phyloP scores from a whole-genome alignment of 2,113 vertebrate species.

The Rallus limicola region DNA sequence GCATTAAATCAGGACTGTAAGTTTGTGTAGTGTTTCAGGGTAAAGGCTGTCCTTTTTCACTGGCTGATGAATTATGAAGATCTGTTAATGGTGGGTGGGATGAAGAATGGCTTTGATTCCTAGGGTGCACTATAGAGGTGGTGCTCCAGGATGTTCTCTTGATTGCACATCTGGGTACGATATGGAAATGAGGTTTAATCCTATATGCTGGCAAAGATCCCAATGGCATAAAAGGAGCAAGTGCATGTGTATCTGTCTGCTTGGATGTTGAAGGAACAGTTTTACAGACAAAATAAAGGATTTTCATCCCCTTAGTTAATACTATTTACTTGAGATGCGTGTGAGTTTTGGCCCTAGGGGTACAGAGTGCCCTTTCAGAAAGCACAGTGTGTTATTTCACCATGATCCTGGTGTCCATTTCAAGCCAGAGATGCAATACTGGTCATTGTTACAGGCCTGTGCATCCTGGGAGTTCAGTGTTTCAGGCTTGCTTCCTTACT shows the following conservation, averaged over 20 bases:
- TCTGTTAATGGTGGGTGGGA: not conserved
- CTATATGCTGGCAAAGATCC: not conserved
- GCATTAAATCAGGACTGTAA: not conserved
- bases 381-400: not conserved
- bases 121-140: not conserved
- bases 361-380: not conserved
- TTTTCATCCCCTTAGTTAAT: not conserved
- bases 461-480: not conserved
- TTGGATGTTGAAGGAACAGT: not conserved
- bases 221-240: conserved; percentile 1
- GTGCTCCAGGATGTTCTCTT: not conserved
- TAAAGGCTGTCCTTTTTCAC: not conserved
- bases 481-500: not conserved
- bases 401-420: not conserved
- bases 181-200: not conserved
- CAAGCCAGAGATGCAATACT: not conserved
- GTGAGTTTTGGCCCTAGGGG: not conserved
- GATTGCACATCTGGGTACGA: not conserved
- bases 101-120: not conserved
- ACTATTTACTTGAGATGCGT: not conserved
- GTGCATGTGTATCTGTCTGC: not conserved
- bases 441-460: not conserved
- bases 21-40: not conserved
- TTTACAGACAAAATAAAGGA: not conserved
- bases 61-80: not conserved